Conservation (phyloP, 2,113 vertebrate genomes). For the Sceloporus tristichus region DNA sequence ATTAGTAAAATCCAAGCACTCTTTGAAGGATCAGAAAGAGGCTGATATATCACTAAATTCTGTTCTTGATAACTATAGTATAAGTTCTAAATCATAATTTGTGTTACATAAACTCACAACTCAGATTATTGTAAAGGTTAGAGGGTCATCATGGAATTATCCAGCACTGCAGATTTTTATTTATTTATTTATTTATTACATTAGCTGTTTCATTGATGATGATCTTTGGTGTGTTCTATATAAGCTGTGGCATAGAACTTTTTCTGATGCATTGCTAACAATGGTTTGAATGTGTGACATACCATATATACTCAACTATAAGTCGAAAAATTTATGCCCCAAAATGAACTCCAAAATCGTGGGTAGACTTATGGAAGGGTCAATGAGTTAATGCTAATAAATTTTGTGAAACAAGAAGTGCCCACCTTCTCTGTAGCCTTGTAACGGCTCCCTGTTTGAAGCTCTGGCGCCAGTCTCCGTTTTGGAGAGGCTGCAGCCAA, state of each 20-base stretch:
- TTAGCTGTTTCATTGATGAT: neutral
- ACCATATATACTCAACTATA: neutral
- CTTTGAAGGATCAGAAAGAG: neutral
- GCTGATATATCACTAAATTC: neutral
- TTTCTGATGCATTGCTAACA: neutral
- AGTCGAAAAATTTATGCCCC: too few relatives aligned
- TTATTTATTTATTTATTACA: neutral
- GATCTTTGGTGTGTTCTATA: neutral
- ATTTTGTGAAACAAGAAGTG: too few relatives aligned
- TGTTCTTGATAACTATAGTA: neutral
- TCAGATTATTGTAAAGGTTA: slow-evolving; percentile 4
- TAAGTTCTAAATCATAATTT: slow-evolving; percentile 9
- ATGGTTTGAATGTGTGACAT: neutral
- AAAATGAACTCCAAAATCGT: too few relatives aligned
- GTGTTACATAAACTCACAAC: neutral
- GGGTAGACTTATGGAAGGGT: too few relatives aligned
- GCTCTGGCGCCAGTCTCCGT: too few relatives aligned
- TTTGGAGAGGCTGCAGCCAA: too few relatives aligned
- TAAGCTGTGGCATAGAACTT: neutral
- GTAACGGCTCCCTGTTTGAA: too few relatives aligned
- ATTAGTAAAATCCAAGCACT: neutral
- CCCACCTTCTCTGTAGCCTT: too few relatives aligned
- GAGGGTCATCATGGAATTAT: slow-evolving; percentile 3
- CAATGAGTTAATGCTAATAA: too few relatives aligned
- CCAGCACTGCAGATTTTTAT: neutral